Percentiles rank a stretch among this genome's conserved stretches.
Evolutionary conservation across 2,797 vertebrate species (phyloP).

Genomic region (Heterohyrax brucei): DNA sequence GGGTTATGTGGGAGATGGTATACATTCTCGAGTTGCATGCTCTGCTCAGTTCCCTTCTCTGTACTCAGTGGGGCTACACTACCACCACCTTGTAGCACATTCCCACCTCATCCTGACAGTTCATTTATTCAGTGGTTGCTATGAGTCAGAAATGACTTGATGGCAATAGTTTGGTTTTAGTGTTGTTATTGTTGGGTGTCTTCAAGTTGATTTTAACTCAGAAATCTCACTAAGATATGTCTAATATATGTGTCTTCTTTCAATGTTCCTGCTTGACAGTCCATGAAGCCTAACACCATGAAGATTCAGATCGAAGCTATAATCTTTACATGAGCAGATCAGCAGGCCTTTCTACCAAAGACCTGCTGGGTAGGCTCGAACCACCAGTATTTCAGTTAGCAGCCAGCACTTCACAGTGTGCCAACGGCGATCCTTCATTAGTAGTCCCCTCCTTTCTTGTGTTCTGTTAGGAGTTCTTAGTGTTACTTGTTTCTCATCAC

Average conservation of each 20-base stretch:
- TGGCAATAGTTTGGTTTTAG: background rate
- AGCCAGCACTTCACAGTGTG: too few relatives aligned
- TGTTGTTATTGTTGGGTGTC: background rate
- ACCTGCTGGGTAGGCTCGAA: background rate
- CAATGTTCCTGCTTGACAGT: background rate
- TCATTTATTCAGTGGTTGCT: background rate
- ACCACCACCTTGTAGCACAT: rapidly evolving
- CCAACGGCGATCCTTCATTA: background rate
- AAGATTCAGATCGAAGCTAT: background rate
- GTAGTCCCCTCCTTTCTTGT: background rate
- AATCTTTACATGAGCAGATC: background rate
- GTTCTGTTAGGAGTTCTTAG: background rate
- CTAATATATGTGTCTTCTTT: background rate
- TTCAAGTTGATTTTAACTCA: background rate
- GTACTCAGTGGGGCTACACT: rapidly evolving
- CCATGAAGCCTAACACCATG: background rate
- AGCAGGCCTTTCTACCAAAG: background rate
- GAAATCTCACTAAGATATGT: background rate
- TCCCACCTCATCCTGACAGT: background rate
- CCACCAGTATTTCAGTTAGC: background rate
- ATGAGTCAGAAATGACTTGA: too few relatives aligned
- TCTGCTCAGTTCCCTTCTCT: background rate
- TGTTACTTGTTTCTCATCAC: conserved; percentile 4
- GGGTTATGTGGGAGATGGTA: background rate
- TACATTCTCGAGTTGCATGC: background rate